A percentile compares a stretch with the other conserved stretches of the same genome.
Conservation (phyloP, 2,888 invertebrate species). For the Galerucella nymphaeae region DNA sequence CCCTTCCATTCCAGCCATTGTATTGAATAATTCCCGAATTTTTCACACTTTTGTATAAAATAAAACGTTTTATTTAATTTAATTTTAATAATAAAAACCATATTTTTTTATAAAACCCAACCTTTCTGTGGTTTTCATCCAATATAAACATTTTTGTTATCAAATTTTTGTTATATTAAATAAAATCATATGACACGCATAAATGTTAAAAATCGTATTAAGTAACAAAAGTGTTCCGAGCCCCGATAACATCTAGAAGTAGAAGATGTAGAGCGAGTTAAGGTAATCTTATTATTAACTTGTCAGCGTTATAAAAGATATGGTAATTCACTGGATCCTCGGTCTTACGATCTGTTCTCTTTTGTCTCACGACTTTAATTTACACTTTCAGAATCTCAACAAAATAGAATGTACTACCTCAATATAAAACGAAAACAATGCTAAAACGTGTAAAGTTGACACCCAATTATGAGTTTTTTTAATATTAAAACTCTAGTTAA, state of each 20-base stretch:
- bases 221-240: no score
- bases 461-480: no score
- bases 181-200: no score
- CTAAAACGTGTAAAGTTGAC: background rate
- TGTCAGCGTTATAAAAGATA: constrained; percentile 48
- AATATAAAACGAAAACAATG: background rate
- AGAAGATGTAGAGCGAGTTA: constrained; percentile 19
- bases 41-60: no score
- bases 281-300: constrained; percentile 49
- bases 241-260: no score
- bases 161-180: no score
- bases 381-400: constrained; percentile 42
- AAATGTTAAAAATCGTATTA: no score
- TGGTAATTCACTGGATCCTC: constrained; percentile 46
- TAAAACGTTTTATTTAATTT: no score
- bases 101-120: background rate
- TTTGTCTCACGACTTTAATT: constrained; percentile 43
- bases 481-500: no score
- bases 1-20: background rate
- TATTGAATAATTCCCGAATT: no score
- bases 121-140: background rate
- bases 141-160: background rate
- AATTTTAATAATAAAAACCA: no score
- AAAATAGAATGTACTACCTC: background rate
- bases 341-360: constrained; percentile 43